phyloP scores from a whole-genome alignment of 1,140 invertebrate species.

The Drosophila repletoides region DNA sequence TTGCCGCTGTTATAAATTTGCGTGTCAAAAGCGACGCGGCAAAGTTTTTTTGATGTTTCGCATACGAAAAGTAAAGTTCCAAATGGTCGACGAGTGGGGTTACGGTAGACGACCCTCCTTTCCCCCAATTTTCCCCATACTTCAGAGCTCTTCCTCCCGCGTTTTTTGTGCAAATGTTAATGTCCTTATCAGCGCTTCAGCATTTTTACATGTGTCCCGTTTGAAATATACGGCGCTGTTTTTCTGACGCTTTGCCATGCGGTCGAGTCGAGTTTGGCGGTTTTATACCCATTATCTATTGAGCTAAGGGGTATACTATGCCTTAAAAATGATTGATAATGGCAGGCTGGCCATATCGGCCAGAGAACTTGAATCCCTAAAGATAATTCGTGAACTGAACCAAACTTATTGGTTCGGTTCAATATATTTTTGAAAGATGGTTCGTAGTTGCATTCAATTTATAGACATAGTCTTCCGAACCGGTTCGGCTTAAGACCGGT shows the following conservation, averaged over 20 bases:
- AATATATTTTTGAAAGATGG: too few relatives aligned
- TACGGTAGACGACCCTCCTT: neutral
- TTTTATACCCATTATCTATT: constrained; percentile 6
- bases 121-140: neutral
- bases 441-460: too few relatives aligned
- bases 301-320: neutral
- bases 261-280: constrained; percentile 44
- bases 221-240: constrained; percentile 76
- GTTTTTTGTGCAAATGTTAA: constrained; percentile 72
- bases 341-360: too few relatives aligned
- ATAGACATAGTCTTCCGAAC: too few relatives aligned
- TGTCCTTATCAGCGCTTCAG: constrained; percentile 78
- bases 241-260: constrained; percentile 71
- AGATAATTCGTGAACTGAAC: neutral
- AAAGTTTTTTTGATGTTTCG: constrained; percentile 69
- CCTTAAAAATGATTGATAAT: too few relatives aligned
- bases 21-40: constrained; percentile 76
- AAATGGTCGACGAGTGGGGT: constrained; percentile 22
- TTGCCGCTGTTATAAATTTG: constrained; percentile 71
- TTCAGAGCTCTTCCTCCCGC: constrained; percentile 1
- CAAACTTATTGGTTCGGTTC: too few relatives aligned
- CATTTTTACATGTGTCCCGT: constrained; percentile 78
- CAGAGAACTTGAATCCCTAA: too few relatives aligned
- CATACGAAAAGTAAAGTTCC: constrained; percentile 62
- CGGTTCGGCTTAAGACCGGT: too few relatives aligned